Conservation (phyloP, 1,140 invertebrate species). For the Glomeris maerens region DNA sequence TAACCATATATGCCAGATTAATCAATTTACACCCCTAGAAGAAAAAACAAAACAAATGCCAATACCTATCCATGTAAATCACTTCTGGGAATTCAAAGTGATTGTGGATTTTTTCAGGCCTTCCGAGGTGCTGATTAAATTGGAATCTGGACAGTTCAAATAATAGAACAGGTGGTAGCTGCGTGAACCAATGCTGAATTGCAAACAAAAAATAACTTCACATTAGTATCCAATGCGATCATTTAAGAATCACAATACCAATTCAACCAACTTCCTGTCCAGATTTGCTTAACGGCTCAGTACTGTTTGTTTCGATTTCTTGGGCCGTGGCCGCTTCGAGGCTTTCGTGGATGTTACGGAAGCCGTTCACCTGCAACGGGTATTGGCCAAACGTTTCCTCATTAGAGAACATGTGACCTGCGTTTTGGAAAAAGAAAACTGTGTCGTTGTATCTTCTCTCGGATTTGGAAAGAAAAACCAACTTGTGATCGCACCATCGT, state of each 20-base stretch:
- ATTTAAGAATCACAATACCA: not conserved
- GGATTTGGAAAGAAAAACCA: slow-evolving; percentile 22
- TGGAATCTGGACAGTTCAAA: slow-evolving; percentile 35
- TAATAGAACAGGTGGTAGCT: slow-evolving; percentile 33
- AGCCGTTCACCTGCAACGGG: slow-evolving; percentile 33
- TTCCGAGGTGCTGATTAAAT: slow-evolving; percentile 32
- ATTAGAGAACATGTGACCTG: slow-evolving; percentile 17
- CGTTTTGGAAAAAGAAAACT: slow-evolving; percentile 6
- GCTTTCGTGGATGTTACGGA: slow-evolving; percentile 30
- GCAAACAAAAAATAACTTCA: not conserved
- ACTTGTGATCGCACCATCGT: slow-evolving; percentile 27
- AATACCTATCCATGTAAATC: slow-evolving; percentile 31
- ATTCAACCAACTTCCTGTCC: slow-evolving; percentile 9
- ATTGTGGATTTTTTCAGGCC: slow-evolving; percentile 35
- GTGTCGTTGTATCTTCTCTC: slow-evolving; percentile 31
- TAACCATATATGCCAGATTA: too few species aligned
- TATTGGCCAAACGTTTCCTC: slow-evolving; percentile 34
- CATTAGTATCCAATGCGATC: too few species aligned
- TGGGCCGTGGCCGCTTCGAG: slow-evolving; percentile 31
- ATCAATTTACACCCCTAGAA: not conserved
- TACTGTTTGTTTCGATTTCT: slow-evolving; percentile 10
- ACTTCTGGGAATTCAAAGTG: slow-evolving; percentile 33
- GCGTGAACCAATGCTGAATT: slow-evolving; percentile 29
- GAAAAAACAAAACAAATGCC: slow-evolving; percentile 22
- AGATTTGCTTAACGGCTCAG: slow-evolving; percentile 3